Conservation (phyloP, 1,140 invertebrate species). For the Ctenoplectra terminalis region DNA sequence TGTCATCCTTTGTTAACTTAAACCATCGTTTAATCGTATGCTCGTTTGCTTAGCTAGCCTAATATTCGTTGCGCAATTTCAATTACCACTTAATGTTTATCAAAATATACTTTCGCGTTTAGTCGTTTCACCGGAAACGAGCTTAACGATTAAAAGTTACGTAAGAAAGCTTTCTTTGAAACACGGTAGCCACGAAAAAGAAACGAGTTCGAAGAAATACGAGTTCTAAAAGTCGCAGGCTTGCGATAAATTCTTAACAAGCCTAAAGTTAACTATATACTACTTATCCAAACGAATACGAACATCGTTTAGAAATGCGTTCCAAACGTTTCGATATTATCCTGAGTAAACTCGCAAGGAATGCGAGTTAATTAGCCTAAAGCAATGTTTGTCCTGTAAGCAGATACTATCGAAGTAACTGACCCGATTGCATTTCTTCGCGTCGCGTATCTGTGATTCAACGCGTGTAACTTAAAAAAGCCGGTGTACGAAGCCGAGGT, state of each 20-base stretch:
- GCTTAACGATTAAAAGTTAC: too few relatives aligned
- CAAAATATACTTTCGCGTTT: too few relatives aligned
- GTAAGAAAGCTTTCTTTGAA: background rate
- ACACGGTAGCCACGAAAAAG: too few relatives aligned
- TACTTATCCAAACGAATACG: background rate
- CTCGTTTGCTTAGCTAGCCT: too few relatives aligned
- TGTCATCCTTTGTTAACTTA: background rate
- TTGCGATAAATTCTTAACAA: conserved; percentile 6
- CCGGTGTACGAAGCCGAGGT: background rate
- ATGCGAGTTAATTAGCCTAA: conserved; percentile 25
- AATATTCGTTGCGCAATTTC: background rate
- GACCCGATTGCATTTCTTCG: background rate
- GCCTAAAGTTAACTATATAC: background rate
- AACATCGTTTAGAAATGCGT: background rate
- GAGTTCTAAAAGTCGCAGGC: background rate
- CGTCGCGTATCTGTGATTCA: too few relatives aligned
- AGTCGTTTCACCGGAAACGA: too few relatives aligned
- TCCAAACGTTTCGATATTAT: background rate
- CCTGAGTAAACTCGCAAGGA: conserved; percentile 11
- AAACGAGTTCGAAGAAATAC: background rate
- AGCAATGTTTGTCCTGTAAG: background rate
- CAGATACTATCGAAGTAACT: conserved; percentile 35
- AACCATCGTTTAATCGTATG: background rate
- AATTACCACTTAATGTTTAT: too few relatives aligned
- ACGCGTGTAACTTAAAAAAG: background rate